Percentiles rank a stretch among this genome's conserved stretches.
Conservation (phyloP, 1,140 invertebrate genomes). For the Brachionus rubens region DNA sequence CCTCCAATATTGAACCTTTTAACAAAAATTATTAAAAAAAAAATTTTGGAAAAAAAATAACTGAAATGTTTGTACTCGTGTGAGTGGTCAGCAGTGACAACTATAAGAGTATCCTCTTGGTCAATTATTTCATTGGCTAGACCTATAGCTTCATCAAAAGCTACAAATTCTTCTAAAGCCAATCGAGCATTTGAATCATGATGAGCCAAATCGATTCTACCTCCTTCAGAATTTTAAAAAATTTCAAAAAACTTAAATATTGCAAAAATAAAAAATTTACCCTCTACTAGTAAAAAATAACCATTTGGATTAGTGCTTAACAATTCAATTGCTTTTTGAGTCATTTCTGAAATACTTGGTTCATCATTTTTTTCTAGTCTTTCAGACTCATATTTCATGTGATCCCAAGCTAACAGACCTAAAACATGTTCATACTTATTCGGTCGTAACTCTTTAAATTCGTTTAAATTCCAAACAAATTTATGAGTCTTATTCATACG, state of each 20-base stretch:
- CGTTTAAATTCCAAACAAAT: slow-evolving; percentile 24
- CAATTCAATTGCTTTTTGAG: slow-evolving; percentile 75
- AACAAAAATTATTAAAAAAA: neutral
- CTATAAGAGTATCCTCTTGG: slow-evolving; percentile 71
- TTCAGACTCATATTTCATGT: slow-evolving; percentile 72
- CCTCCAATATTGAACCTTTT: slow-evolving; percentile 50
- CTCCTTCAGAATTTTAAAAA: slow-evolving; percentile 64
- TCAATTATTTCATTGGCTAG: slow-evolving; percentile 4
- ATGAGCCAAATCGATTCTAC: slow-evolving; percentile 77
- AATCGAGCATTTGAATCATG: slow-evolving; percentile 74
- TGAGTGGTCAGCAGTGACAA: slow-evolving; percentile 85
- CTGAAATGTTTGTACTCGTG: slow-evolving; percentile 52
- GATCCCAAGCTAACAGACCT: slow-evolving; percentile 64
- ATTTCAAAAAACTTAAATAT: neutral
- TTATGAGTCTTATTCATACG: slow-evolving; percentile 12
- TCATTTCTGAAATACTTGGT: slow-evolving; percentile 78
- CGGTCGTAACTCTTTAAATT: slow-evolving; percentile 21
- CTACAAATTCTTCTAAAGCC: slow-evolving; percentile 74
- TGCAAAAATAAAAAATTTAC: slow-evolving; percentile 58
- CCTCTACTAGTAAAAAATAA: slow-evolving; percentile 84
- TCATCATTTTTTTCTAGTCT: slow-evolving; percentile 58
- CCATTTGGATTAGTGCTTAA: slow-evolving; percentile 75
- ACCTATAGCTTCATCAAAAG: slow-evolving; percentile 69
- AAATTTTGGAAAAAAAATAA: neutral
- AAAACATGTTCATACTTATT: slow-evolving; percentile 44